Conservation (phyloP, 2,888 invertebrate genomes). For the Pristionchus exspectatus region DNA sequence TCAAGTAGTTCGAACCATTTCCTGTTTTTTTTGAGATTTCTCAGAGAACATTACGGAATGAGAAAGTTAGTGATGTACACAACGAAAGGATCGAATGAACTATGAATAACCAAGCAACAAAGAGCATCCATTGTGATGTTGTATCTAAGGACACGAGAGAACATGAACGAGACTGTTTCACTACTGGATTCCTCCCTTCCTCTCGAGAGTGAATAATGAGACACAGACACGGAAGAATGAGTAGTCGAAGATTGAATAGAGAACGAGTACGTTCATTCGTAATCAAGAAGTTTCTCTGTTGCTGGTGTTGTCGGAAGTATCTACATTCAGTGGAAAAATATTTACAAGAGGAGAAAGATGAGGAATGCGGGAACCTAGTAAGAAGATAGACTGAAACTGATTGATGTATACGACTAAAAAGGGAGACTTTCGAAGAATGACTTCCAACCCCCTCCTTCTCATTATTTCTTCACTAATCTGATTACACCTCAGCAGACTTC, state of each 20-base stretch:
- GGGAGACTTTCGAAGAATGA: neutral
- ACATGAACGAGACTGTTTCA: neutral
- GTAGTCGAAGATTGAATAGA: neutral
- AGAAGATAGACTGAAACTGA: neutral
- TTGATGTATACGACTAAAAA: neutral
- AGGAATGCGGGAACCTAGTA: neutral
- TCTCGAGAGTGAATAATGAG: neutral
- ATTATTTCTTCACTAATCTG: slow-evolving; percentile 11
- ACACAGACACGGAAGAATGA: neutral
- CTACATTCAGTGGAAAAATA: neutral
- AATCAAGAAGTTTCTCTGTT: too few species aligned
- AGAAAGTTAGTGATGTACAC: neutral
- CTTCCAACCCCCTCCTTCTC: neutral
- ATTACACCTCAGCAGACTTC: slow-evolving; percentile 6
- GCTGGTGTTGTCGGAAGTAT: neutral
- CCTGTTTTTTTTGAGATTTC: neutral
- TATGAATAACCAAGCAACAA: neutral
- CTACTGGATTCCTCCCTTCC: neutral
- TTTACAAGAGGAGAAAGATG: neutral
- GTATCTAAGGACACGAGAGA: slow-evolving; percentile 1
- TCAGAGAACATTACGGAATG: neutral
- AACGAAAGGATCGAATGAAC: neutral
- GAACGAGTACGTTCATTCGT: too few species aligned
- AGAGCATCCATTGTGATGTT: neutral
- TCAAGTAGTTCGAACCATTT: neutral